Evolutionary conservation across 2,113 vertebrate species (phyloP).

Genomic region (Columba janthina): DNA sequence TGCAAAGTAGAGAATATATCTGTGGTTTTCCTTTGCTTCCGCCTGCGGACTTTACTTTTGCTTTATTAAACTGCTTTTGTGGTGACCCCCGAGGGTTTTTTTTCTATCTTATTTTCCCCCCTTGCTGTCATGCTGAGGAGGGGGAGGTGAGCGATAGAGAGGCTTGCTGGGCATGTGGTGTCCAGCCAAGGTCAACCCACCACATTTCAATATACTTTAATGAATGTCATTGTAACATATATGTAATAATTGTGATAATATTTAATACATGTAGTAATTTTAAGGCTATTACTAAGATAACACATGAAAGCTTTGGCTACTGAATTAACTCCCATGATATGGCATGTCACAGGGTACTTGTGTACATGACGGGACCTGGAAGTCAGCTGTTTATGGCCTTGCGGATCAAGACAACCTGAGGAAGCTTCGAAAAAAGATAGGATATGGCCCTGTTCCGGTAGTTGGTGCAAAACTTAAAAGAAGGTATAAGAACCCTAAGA

Average conservation of each 20-base stretch:
- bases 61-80: too few species aligned
- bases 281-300: not conserved
- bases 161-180: too few species aligned
- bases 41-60: too few species aligned
- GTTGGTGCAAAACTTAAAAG: constrained; percentile 85
- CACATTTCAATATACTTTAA: too few species aligned
- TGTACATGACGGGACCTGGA: constrained; percentile 91
- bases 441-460: constrained; percentile 82
- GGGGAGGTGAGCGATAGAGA: too few species aligned
- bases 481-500: constrained; percentile 73
- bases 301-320: not conserved
- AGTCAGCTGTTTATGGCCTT: constrained; percentile 87
- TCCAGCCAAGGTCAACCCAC: too few species aligned
- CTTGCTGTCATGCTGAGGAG: too few species aligned
- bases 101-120: too few species aligned
- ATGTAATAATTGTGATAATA: not conserved
- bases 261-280: not conserved
- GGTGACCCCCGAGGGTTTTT: too few species aligned
- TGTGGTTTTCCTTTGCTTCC: too few species aligned
- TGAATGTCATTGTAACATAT: too few species aligned
- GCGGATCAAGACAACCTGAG: constrained; percentile 77
- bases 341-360: constrained; percentile 76
- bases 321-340: not conserved
- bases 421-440: constrained; percentile 81
- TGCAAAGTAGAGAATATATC: too few species aligned